These are phyloP conservation scores for Cistogaster globosa DNA, from an alignment of 2,888 invertebrate genomes.

Conservation along the genomic window DNA sequence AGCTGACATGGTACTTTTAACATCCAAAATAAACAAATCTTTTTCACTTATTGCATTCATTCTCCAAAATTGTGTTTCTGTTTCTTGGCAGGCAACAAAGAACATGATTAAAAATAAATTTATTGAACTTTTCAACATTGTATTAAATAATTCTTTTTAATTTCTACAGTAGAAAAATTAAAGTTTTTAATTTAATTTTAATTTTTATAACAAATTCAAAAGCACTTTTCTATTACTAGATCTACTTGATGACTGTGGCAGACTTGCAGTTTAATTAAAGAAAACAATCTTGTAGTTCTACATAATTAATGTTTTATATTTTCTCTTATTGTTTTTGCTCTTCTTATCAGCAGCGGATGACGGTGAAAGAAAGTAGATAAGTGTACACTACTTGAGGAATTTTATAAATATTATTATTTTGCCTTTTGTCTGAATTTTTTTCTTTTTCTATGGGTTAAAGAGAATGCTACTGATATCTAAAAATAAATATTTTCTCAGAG, in stretches of 20 bases:
- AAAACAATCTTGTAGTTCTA: slow-evolving; percentile 31
- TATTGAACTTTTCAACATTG: background rate
- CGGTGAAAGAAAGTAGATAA: slow-evolving; percentile 48
- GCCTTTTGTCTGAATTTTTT: background rate
- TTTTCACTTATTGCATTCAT: slow-evolving; percentile 65
- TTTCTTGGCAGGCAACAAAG: background rate
- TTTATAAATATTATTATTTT: background rate
- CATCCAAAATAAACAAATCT: slow-evolving; percentile 76
- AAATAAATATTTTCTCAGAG: too few relatives aligned
- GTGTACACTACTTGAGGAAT: background rate
- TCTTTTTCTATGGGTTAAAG: background rate
- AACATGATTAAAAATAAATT: background rate
- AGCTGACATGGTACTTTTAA: slow-evolving; percentile 74
- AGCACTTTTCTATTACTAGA: slow-evolving; percentile 22
- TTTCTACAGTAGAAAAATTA: background rate
- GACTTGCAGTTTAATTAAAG: slow-evolving; percentile 17
- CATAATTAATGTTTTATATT: slow-evolving; percentile 7
- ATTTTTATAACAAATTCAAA: background rate
- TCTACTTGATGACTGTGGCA: slow-evolving; percentile 49
- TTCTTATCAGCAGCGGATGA: slow-evolving; percentile 57
- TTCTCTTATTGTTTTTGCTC: slow-evolving; percentile 26
- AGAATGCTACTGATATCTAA: too few relatives aligned
- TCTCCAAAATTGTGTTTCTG: slow-evolving; percentile 77
- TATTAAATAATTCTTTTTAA: background rate
- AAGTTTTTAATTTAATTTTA: background rate